Base-by-base conservation (phyloP, 92 coral and sea anemone species). In the Palythoa grandiflora region DNA sequence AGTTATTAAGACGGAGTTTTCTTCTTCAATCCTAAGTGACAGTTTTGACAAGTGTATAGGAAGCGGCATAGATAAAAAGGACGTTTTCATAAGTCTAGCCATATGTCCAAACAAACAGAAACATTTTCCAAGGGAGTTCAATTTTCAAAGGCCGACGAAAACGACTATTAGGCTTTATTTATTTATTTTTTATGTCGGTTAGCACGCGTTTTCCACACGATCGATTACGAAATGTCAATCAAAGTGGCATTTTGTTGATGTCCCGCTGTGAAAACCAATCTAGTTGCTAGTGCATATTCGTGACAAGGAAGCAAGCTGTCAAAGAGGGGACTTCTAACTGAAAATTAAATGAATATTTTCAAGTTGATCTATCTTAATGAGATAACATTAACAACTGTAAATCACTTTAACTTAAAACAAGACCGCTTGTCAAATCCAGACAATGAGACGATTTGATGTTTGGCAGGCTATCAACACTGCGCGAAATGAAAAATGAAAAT, bases 201-300 rank as follows among this genome's bases (percentile, higher is more conserved):
- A 53, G 94, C 94, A 79, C 94, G 87, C 94, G 96, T 93, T 93
- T 91, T 90, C 75, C 91, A 91, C 96, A 87, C 92, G 92, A 95
- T 95, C 96, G 94, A 95, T 95, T 93, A 93, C 96, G 44, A 87
- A 38, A 89, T 93, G 98, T 91, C 98, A 95, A 95, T 95, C 98
- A 95, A 75, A 28, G 37, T 91, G 98, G 84, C 94, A 80, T 75
- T 87, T 89, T 75, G 70, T 87, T 88, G 94, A 93, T 94, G 89
- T 90, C 98, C 96, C 89, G 93, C 94, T 87, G 96, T 87, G 98
- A 91, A 95, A 95, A 95, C 98, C 98, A 95, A 95, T 95, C 98
- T 91, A 78, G 16, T 44, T 70, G 75, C 75, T 35, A 11, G 90
- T 89, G 87, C 83, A 39, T 89, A 93, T 87, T 92, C 93, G 71